Percentiles rank a stretch among this genome's conserved stretches.
Evolutionary conservation across 2,888 invertebrate genomes (phyloP).

Genomic region (Lasioglossum zephyrum): DNA sequence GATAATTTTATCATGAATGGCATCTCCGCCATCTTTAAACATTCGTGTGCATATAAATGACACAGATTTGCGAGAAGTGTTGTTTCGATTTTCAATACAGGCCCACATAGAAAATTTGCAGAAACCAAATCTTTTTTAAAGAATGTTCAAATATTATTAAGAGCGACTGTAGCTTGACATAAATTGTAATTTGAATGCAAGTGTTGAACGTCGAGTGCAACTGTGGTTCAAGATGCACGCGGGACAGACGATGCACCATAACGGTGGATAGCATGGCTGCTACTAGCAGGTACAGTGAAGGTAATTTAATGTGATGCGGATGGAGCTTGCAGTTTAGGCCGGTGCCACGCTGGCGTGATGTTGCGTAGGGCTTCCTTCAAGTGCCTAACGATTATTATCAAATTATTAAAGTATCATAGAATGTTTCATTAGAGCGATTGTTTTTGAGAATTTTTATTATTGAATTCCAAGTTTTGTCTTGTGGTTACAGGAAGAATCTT

Average conservation of each 20-base stretch:
- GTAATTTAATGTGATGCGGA: not conserved
- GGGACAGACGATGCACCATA: not conserved
- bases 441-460: not conserved
- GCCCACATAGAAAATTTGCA: too few species aligned
- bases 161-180: not conserved
- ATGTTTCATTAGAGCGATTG: not conserved
- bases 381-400: too few species aligned
- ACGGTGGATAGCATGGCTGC: not conserved
- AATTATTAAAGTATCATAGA: not conserved
- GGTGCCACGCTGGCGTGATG: not conserved
- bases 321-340: not conserved
- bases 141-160: not conserved
- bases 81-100: not conserved
- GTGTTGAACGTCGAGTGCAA: not conserved
- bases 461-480: not conserved
- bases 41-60: too few species aligned
- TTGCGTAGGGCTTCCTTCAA: not conserved
- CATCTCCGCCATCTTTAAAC: too few species aligned
- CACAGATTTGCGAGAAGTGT: too few species aligned
- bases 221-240: not conserved
- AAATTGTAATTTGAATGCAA: not conserved
- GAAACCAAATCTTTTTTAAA: too few species aligned
- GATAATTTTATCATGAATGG: too few species aligned
- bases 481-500: not conserved
- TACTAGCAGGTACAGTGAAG: constrained; percentile 2